phyloP scores from a whole-genome alignment of 2,797 vertebrate genomes.

The Sebastes taczanowskii region DNA sequence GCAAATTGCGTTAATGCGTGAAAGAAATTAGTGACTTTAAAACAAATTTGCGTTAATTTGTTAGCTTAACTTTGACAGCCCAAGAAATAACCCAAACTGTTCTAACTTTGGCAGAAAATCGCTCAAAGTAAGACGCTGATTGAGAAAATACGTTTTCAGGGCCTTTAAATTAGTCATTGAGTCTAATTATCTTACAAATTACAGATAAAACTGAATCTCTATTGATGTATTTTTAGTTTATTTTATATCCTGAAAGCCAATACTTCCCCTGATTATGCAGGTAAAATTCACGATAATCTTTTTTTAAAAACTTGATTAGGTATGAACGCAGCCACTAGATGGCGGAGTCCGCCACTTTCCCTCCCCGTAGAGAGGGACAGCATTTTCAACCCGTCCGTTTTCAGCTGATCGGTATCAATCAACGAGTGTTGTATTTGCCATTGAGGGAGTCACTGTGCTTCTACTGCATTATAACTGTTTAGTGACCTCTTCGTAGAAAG shows the following conservation, averaged over 20 bases:
- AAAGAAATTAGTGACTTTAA: too few species aligned
- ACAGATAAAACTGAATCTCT: neutral
- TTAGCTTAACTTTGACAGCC: too few species aligned
- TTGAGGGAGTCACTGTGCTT: slow-evolving; percentile 54
- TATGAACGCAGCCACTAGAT: slow-evolving; percentile 18
- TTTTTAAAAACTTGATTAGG: accelerated
- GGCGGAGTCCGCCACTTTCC: slow-evolving; percentile 27
- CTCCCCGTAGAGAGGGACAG: slow-evolving; percentile 42
- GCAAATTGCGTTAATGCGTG: too few species aligned
- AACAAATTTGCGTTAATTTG: too few species aligned
- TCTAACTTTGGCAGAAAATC: neutral
- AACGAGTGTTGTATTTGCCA: slow-evolving; percentile 28
- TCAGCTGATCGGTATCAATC: slow-evolving; percentile 5
- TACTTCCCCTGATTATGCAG: neutral
- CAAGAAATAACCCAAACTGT: neutral
- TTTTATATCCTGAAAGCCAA: neutral
- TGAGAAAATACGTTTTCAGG: neutral
- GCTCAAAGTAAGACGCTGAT: neutral
- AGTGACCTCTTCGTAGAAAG: slow-evolving; percentile 10
- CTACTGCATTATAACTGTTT: slow-evolving; percentile 19
- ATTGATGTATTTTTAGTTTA: neutral
- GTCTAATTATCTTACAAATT: neutral
- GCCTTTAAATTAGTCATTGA: neutral
- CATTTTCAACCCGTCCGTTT: slow-evolving; percentile 48
- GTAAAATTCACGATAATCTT: neutral